Evolutionary conservation across 2,888 invertebrate genomes (phyloP), one percentile per base, ranked within the genome.

Genomic region (Oligia fasciuncula): DNA sequence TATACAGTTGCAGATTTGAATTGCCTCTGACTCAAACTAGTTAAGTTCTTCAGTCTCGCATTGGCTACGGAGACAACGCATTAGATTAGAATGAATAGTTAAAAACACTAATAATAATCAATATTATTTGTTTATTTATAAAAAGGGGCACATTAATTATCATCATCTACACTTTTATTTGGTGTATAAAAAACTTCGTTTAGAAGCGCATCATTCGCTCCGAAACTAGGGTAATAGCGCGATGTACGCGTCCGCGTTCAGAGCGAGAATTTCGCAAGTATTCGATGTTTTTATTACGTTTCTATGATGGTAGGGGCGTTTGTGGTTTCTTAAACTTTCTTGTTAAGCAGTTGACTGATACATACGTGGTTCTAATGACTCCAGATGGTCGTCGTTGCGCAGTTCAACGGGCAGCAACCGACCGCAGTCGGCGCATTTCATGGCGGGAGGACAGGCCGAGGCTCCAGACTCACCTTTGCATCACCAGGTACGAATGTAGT

Each of bases 301-400:
- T 2, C 8, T n/a, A 67, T 14, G 23, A 4, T 51, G 35, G 5
- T 35, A 2, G 2, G 9, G 23, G 14, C 19, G 19, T 29, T 29
- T 29, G 29, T 29, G 14, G 14, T 62, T 62, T 62, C 2, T 29
- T 62, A 5, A 62, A 62, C 29, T 11, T n/a, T n/a, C 6, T 57
- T 17, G 17, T 43, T 9, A n/a, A 14, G 1, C 6, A 13, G 9
- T 72, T 19, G 5, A 51, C 9, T 40, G 14, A 65, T 40, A 60
- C 14, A 46, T 29, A 35, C 19, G 29, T 23, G 35, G 23, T 77
- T 40, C 5, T 8, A 66, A 49, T 71, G 17, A n/a, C 67, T 54
- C 29, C 84, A 96, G 96, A 88, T 96, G 96, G 96, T 97, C 97
- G 14, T 97, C 97, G 57, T 93, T 97, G 77, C 97, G 98, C 85